Conservation (phyloP, 2,888 invertebrate genomes). For the Tachina grossa region DNA sequence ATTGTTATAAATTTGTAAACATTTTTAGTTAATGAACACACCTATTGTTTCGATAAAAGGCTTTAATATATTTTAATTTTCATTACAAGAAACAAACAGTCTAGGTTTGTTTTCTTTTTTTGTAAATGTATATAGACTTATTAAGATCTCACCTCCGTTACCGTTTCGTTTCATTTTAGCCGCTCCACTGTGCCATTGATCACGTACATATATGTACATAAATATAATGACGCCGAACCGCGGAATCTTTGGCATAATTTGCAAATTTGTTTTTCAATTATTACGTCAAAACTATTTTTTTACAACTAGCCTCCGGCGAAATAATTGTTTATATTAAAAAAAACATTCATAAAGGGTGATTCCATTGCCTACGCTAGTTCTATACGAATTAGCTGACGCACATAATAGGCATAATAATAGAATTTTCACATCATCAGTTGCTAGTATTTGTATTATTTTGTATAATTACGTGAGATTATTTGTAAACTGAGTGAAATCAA, state of each 20-base stretch:
- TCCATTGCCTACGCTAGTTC: not conserved
- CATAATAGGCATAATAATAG: slow-evolving; percentile 21
- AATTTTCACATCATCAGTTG: slow-evolving; percentile 35
- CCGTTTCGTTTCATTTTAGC: not conserved
- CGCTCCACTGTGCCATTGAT: not conserved
- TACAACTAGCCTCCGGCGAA: not conserved
- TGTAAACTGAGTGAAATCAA: slow-evolving; percentile 4
- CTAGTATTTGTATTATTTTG: slow-evolving; percentile 6
- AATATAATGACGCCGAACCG: not conserved
- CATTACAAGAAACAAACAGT: too few relatives aligned
- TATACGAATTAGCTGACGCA: not conserved
- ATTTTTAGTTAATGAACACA: too few relatives aligned
- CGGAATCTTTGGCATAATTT: not conserved
- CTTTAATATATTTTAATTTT: too few relatives aligned
- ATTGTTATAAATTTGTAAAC: too few relatives aligned
- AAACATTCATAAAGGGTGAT: slow-evolving; percentile 3
- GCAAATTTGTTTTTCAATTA: slow-evolving; percentile 20
- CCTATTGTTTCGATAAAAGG: too few relatives aligned
- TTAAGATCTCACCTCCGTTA: too few relatives aligned
- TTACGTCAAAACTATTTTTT: slow-evolving; percentile 33
- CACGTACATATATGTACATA: too few relatives aligned
- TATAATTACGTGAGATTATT: slow-evolving; percentile 11
- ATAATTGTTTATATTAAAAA: slow-evolving; percentile 31
- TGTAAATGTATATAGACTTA: too few relatives aligned
- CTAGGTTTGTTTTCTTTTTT: too few relatives aligned